Percentiles rank a stretch among this genome's conserved stretches.
These are phyloP conservation scores for Epirrhoe alternata DNA, from an alignment of 2,888 invertebrate genomes.

Conservation along the genomic window DNA sequence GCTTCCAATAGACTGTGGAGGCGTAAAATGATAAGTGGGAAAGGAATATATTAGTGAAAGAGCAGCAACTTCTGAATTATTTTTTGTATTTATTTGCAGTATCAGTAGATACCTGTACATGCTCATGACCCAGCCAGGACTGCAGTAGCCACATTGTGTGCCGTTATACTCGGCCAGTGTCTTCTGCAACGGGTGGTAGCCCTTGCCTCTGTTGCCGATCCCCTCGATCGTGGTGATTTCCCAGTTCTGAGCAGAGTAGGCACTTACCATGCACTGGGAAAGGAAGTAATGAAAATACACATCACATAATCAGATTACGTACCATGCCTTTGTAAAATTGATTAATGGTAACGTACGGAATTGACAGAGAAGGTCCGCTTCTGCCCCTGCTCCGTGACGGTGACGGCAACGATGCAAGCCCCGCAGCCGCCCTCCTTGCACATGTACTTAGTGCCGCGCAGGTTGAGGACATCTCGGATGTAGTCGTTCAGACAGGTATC, in stretches of 20 bases:
- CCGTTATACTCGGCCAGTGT: constrained; percentile 87
- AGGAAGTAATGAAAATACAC: not conserved
- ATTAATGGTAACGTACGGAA: constrained; percentile 77
- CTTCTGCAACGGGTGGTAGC: constrained; percentile 88
- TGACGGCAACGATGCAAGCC: constrained; percentile 85
- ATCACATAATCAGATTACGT: not conserved
- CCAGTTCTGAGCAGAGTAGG: constrained; percentile 87
- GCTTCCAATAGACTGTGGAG: constrained; percentile 44
- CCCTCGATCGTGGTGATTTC: constrained; percentile 89
- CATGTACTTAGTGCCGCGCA: constrained; percentile 88
- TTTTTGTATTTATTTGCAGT: constrained; percentile 1
- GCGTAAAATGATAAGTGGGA: not conserved
- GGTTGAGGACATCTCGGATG: constrained; percentile 81
- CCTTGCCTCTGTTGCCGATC: constrained; percentile 86
- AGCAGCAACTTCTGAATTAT: not conserved
- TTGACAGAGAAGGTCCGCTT: constrained; percentile 82
- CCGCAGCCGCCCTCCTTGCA: constrained; percentile 89
- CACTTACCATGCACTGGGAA: constrained; percentile 84
- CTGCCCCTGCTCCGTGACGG: constrained; percentile 59
- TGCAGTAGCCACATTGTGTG: constrained; percentile 90
- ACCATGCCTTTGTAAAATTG: not conserved
- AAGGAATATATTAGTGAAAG: not conserved
- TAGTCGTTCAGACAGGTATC: constrained; percentile 84
- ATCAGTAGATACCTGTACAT: constrained; percentile 85
- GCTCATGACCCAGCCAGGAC: constrained; percentile 91